phyloP scores from a whole-genome alignment of 2,113 vertebrate species.

The Scatophagus argus region DNA sequence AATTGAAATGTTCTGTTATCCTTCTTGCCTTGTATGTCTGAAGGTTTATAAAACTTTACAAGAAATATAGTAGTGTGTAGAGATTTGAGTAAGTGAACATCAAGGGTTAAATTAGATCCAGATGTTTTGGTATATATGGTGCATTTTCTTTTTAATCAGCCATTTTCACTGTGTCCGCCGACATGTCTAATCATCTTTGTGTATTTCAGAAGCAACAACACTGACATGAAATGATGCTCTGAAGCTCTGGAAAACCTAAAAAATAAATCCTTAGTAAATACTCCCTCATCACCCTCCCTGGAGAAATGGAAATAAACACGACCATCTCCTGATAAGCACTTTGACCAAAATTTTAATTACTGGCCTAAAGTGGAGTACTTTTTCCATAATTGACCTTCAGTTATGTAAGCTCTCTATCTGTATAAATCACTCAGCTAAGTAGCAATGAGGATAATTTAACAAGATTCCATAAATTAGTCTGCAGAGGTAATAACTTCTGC shows the following conservation, averaged over 20 bases:
- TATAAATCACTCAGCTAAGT: constrained; percentile 29
- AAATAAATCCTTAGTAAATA: not conserved
- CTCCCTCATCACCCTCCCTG: not conserved
- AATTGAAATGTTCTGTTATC: too few relatives aligned
- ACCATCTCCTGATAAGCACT: not conserved
- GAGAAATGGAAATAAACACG: not conserved
- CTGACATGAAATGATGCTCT: not conserved
- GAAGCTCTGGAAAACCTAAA: not conserved
- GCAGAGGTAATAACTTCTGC: constrained; percentile 42
- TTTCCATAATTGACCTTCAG: constrained; percentile 24
- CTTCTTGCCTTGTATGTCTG: not conserved
- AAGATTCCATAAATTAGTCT: constrained; percentile 50
- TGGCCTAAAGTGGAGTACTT: constrained; percentile 14
- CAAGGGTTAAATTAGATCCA: not conserved
- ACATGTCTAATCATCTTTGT: not conserved
- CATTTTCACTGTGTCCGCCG: not conserved
- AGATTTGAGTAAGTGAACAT: not conserved
- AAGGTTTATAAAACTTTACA: not conserved
- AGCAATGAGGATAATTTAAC: constrained; percentile 52
- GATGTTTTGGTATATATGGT: not conserved
- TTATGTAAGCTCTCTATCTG: constrained; percentile 21
- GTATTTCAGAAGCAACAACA: not conserved
- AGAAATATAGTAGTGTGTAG: not conserved
- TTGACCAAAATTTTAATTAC: constrained; percentile 6
- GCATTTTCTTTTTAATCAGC: too few relatives aligned